These are phyloP conservation scores for Strigamia maritima DNA, from an alignment of 2,888 invertebrate species.

Conservation along the genomic window DNA sequence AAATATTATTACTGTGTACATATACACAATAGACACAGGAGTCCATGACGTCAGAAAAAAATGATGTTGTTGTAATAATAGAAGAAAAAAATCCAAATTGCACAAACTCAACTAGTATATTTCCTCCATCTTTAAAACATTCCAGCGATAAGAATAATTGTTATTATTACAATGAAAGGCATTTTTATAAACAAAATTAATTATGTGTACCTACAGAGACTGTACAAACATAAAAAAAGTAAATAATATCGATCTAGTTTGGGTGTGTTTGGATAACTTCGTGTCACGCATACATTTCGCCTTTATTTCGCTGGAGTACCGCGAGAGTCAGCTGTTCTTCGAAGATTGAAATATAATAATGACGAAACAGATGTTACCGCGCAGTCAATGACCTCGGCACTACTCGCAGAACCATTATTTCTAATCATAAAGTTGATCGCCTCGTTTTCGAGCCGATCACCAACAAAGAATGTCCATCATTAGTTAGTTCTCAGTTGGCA, in stretches of 20 bases:
- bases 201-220: too few species aligned
- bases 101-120: too few species aligned
- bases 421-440: neutral
- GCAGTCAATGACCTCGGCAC: neutral
- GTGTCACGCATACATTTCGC: neutral
- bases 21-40: too few species aligned
- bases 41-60: too few species aligned
- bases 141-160: too few species aligned
- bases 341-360: neutral
- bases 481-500: conserved; percentile 13
- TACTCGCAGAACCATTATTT: neutral
- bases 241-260: conserved; percentile 2
- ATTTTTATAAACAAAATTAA: too few species aligned
- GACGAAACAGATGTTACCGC: neutral
- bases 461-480: conserved; percentile 17
- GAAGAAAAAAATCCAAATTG: too few species aligned
- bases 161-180: too few species aligned
- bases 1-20: too few species aligned
- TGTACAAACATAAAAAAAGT: neutral
- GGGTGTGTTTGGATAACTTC: conserved; percentile 16
- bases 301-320: neutral
- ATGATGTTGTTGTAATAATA: too few species aligned
- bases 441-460: conserved; percentile 12
- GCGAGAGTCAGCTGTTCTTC: neutral
- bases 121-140: too few species aligned